A percentile compares a stretch with the other conserved stretches of the same genome.
phyloP scores from a whole-genome alignment of 2,888 invertebrate genomes.

The Phaonia tiefii region DNA sequence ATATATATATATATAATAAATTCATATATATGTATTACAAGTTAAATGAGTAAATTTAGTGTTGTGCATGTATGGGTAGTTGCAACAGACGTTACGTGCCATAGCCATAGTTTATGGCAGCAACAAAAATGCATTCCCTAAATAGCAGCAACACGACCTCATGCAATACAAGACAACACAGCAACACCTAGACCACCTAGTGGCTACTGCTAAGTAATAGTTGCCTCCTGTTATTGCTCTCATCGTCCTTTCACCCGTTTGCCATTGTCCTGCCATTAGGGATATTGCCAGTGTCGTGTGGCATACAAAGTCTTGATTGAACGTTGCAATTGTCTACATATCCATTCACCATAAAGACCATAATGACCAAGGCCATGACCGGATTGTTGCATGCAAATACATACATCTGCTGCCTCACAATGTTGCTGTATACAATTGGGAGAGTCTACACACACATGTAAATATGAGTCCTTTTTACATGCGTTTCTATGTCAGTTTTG shows the following conservation, averaged over 20 bases:
- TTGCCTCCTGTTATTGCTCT: no score
- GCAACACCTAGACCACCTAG: neutral
- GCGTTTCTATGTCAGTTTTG: no score
- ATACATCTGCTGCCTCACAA: neutral
- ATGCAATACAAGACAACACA: no score
- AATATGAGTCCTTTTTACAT: neutral
- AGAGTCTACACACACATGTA: neutral
- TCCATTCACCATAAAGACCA: constrained; percentile 1
- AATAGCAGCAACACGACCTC: constrained; percentile 12
- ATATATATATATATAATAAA: no score
- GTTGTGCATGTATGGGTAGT: constrained; percentile 11
- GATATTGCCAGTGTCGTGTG: constrained; percentile 17
- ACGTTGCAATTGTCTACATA: constrained; percentile 7
- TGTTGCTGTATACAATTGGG: neutral
- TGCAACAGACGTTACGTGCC: constrained; percentile 34
- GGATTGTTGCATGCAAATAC: constrained; percentile 23
- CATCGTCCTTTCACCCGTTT: neutral
- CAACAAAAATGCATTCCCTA: constrained; percentile 21
- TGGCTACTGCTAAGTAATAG: neutral
- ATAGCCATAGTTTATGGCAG: constrained; percentile 8
- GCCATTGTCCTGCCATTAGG: constrained; percentile 7
- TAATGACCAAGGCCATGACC: constrained; percentile 41
- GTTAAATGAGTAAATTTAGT: no score
- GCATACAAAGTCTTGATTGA: constrained; percentile 20
- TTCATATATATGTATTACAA: no score